Evolutionary conservation across 2,888 invertebrate genomes (phyloP).

Genomic region (Nemotelus nigrinus): DNA sequence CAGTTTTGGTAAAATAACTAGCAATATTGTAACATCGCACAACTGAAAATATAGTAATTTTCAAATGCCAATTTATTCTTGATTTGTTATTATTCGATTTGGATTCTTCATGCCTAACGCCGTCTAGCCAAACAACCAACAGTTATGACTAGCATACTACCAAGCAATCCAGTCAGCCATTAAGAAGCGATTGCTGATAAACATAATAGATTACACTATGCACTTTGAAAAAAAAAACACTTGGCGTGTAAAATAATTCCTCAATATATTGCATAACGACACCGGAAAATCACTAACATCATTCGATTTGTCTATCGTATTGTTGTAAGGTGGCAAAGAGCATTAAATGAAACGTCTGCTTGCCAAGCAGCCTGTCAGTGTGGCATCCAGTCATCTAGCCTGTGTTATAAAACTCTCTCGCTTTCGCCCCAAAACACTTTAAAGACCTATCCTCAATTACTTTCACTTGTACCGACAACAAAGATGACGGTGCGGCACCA

Average conservation of each 20-base stretch:
- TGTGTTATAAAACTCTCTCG: conserved; percentile 32
- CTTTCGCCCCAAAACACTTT: conserved; percentile 38
- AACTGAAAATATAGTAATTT: too few species aligned
- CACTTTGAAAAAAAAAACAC: too few species aligned
- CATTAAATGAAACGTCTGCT: neutral
- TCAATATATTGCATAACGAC: conserved; percentile 8
- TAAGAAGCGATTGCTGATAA: neutral
- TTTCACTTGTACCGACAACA: conserved; percentile 35
- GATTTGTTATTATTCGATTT: too few species aligned
- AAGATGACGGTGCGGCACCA: neutral
- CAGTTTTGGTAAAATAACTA: too few species aligned
- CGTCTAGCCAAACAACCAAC: too few species aligned
- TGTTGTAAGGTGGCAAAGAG: neutral
- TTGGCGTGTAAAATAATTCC: neutral
- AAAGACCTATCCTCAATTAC: conserved; percentile 32
- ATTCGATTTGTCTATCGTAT: conserved; percentile 21
- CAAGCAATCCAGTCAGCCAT: too few species aligned
- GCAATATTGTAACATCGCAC: too few species aligned
- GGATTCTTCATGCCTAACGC: too few species aligned
- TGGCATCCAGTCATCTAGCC: neutral
- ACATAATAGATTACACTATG: neutral
- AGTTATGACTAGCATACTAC: too few species aligned
- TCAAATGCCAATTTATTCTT: too few species aligned
- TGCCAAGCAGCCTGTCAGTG: neutral
- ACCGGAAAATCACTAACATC: conserved; percentile 8